Evolutionary conservation across 2,888 invertebrate species (phyloP).

Genomic region (Sisyra terminalis): DNA sequence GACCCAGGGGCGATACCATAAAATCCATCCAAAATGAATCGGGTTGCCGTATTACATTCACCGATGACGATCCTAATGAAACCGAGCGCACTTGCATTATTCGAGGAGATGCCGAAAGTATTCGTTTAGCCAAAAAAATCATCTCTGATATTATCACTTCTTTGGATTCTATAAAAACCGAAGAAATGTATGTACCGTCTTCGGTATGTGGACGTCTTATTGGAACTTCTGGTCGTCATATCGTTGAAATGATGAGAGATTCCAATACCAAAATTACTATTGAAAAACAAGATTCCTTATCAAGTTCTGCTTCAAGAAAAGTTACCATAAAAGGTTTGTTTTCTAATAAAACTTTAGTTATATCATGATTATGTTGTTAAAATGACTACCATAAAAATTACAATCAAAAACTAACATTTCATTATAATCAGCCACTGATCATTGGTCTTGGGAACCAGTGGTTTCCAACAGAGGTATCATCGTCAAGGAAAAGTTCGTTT

Average conservation of each 20-base stretch:
- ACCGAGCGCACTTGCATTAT: slow-evolving; percentile 50
- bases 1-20: slow-evolving; percentile 59
- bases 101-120: slow-evolving; percentile 45
- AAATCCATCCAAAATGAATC: slow-evolving; percentile 58
- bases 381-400: too few relatives aligned
- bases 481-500: too few relatives aligned
- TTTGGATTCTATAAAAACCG: slow-evolving; percentile 49
- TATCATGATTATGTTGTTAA: too few relatives aligned
- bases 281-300: slow-evolving; percentile 16
- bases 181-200: slow-evolving; percentile 47
- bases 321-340: slow-evolving; percentile 2
- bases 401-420: too few relatives aligned
- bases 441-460: too few relatives aligned
- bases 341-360: too few relatives aligned
- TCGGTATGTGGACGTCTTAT: slow-evolving; percentile 55
- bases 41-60: slow-evolving; percentile 38
- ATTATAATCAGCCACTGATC: too few relatives aligned
- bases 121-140: slow-evolving; percentile 52
- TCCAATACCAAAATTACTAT: slow-evolving; percentile 59
- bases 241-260: slow-evolving; percentile 49
- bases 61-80: slow-evolving; percentile 33
- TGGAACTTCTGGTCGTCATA: slow-evolving; percentile 54
- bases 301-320: slow-evolving; percentile 22
- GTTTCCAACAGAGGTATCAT: too few relatives aligned
- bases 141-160: slow-evolving; percentile 50